These are phyloP conservation scores for Steatornis caripensis DNA, from an alignment of 2,113 vertebrate species.

Conservation along the genomic window DNA sequence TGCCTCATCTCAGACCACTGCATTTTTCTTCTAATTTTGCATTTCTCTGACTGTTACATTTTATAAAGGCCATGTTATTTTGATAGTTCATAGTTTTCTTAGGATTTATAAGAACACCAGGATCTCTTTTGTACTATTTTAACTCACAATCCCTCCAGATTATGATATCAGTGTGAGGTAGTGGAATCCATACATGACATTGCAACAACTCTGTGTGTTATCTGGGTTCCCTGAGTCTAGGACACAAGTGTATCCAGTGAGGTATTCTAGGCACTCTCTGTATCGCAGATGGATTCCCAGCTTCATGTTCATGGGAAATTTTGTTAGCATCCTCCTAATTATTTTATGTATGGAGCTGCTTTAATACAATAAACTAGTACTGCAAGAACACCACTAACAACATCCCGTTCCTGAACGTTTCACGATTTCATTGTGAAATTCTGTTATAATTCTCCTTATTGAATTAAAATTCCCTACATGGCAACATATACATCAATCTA, in stretches of 20 bases:
- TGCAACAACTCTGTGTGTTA: neutral
- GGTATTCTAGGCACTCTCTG: neutral
- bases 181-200: neutral
- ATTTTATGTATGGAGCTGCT: neutral
- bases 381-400: neutral
- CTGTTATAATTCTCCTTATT: neutral
- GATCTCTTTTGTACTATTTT: neutral
- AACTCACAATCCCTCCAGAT: neutral
- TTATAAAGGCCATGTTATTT: neutral
- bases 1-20: neutral
- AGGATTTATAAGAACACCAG: neutral
- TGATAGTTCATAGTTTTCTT: neutral
- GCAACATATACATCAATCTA: neutral
- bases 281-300: neutral
- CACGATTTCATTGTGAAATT: neutral
- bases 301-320: neutral
- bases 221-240: neutral
- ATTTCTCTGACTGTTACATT: neutral
- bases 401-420: neutral
- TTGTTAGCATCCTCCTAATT: neutral
- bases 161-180: neutral
- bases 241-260: neutral
- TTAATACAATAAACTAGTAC: neutral
- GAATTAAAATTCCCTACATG: neutral
- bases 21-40: neutral